A percentile compares a stretch with the other conserved stretches of the same genome.
phyloP scores from a whole-genome alignment of 2,888 invertebrate genomes.

The Tipula confusa region DNA sequence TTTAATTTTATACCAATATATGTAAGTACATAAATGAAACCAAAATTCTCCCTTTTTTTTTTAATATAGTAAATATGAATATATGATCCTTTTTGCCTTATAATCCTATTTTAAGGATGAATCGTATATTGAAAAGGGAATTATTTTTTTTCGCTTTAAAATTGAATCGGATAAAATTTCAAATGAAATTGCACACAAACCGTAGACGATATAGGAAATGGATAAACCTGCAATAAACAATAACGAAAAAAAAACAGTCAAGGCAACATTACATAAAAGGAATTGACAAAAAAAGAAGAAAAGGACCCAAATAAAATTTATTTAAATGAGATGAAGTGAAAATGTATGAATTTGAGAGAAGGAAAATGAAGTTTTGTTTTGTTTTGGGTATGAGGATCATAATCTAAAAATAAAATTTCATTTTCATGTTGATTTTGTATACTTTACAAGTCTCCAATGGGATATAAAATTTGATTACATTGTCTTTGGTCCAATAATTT shows the following conservation, averaged over 20 bases:
- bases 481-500: conserved; percentile 25
- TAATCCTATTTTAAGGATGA: conserved; percentile 6
- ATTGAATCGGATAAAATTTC: not conserved
- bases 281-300: no score
- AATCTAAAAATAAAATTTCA: conserved; percentile 14
- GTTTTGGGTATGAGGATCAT: not conserved
- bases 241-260: conserved; percentile 3
- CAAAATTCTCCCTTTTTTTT: not conserved
- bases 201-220: not conserved
- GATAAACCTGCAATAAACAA: conserved; percentile 25
- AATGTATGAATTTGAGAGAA: not conserved
- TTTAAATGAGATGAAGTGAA: conserved; percentile 20
- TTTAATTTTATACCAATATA: not conserved
- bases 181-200: not conserved
- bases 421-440: conserved; percentile 4
- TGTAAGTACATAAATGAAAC: not conserved
- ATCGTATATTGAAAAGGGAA: not conserved
- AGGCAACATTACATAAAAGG: not conserved
- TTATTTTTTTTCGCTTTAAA: no score
- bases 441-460: conserved; percentile 27
- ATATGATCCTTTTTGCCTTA: not conserved
- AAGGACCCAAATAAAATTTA: not conserved
- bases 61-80: not conserved
- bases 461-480: conserved; percentile 30
- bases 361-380: not conserved